A percentile compares a stretch with the other conserved stretches of the same genome.
These are phyloP conservation scores for Disparrhopalites patrizii DNA, from an alignment of 2,888 invertebrate genomes.

Conservation along the genomic window DNA sequence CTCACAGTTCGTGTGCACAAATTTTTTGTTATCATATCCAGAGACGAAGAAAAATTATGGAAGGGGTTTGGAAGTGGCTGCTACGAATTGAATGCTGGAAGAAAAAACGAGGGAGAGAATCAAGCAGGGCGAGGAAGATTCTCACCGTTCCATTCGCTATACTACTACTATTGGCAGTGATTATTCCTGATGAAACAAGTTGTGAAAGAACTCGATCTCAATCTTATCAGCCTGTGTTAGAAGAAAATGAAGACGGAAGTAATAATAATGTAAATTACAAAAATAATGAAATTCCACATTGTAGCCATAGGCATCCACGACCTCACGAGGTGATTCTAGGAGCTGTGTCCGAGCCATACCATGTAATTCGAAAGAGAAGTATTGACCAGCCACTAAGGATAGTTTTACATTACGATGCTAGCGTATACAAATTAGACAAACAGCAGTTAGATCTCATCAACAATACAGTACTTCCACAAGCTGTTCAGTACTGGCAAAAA, in stretches of 20 bases:
- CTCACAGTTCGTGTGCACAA: no score
- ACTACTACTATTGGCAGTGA: background rate
- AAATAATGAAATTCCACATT: no score
- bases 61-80: background rate
- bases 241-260: background rate
- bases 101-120: no score
- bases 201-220: background rate
- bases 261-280: no score
- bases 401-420: slow-evolving; percentile 78
- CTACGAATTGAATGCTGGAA: background rate
- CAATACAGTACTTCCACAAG: slow-evolving; percentile 80
- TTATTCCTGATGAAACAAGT: background rate
- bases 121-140: no score
- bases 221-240: background rate
- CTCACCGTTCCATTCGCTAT: background rate
- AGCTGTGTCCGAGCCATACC: slow-evolving; percentile 73
- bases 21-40: no score
- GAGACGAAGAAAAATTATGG: background rate
- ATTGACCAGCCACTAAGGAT: slow-evolving; percentile 78
- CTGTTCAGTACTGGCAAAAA: slow-evolving; percentile 89
- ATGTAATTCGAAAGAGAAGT: slow-evolving; percentile 72
- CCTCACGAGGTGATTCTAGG: slow-evolving; percentile 61
- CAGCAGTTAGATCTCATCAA: slow-evolving; percentile 83
- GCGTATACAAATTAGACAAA: slow-evolving; percentile 79
- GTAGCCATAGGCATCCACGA: slow-evolving; percentile 17